Conservation (phyloP, 2,113 vertebrate species). For the Casuarius casuarius region DNA sequence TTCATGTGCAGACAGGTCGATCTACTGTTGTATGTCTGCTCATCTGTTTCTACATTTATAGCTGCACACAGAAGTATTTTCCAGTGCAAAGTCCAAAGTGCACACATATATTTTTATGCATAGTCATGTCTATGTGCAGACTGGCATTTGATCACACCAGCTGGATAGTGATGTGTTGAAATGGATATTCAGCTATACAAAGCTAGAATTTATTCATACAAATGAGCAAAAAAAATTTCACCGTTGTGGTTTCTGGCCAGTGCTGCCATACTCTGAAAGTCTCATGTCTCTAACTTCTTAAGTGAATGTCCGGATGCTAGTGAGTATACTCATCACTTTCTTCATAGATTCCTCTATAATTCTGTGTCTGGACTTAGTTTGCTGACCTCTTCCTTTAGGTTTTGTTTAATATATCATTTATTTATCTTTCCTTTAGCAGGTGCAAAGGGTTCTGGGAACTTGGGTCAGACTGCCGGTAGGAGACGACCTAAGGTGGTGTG, state of each 20-base stretch:
- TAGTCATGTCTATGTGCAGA: background rate
- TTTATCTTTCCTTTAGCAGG: background rate
- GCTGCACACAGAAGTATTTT: background rate
- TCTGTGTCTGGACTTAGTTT: background rate
- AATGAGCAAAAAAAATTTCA: background rate
- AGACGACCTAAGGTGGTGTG: background rate
- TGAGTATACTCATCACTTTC: background rate
- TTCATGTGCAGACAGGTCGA: background rate
- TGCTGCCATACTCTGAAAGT: background rate
- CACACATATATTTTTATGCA: background rate
- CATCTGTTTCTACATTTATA: constrained; percentile 3
- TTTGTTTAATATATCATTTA: background rate
- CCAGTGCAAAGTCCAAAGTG: background rate
- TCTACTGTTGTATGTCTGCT: background rate
- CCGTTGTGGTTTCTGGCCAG: background rate
- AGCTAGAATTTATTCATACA: background rate
- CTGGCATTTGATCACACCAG: background rate
- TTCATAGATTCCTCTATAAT: background rate
- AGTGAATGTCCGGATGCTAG: background rate
- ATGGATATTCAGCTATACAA: background rate
- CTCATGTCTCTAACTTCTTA: background rate
- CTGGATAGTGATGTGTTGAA: background rate
- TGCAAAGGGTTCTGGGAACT: background rate
- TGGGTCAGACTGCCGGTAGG: background rate
- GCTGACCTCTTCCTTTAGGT: background rate